phyloP scores from a whole-genome alignment of 2,888 invertebrate genomes.

The Smittia aterrima region DNA sequence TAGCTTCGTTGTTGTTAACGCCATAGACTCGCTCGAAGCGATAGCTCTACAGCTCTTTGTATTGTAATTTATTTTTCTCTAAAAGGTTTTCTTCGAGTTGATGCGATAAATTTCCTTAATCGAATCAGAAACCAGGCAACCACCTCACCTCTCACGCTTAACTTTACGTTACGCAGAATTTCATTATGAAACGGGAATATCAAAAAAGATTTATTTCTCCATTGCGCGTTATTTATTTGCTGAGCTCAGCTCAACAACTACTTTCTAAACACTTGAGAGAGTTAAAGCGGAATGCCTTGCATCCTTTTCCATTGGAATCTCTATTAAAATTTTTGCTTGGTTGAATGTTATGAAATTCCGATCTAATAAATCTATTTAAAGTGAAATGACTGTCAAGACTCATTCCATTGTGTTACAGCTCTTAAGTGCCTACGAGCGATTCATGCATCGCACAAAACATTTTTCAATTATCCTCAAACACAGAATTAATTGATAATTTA shows the following conservation, averaged over 20 bases:
- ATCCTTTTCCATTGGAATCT: background rate
- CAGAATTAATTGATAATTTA: slow-evolving; percentile 2
- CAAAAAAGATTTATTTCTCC: slow-evolving; percentile 1
- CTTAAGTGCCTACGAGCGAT: background rate
- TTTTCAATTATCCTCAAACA: slow-evolving; percentile 8
- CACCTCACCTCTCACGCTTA: background rate
- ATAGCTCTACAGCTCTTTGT: background rate
- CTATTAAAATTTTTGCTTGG: slow-evolving; percentile 9
- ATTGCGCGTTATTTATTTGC: background rate
- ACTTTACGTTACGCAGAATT: background rate
- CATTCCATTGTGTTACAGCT: background rate
- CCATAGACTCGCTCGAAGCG: background rate
- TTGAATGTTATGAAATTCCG: background rate
- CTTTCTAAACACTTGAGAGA: background rate
- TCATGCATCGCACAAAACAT: background rate
- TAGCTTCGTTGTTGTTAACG: too few relatives aligned
- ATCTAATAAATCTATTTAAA: background rate
- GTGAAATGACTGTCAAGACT: background rate
- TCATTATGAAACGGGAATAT: background rate
- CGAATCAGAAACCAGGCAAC: background rate
- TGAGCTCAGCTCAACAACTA: background rate
- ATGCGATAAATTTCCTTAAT: slow-evolving; percentile 1
- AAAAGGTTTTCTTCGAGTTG: slow-evolving; percentile 3
- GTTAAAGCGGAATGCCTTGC: background rate
- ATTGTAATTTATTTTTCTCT: background rate